phyloP scores from a whole-genome alignment of 30 jellyfish, hydroid and myxozoan species.

The Pseudorhiza aurosa region DNA sequence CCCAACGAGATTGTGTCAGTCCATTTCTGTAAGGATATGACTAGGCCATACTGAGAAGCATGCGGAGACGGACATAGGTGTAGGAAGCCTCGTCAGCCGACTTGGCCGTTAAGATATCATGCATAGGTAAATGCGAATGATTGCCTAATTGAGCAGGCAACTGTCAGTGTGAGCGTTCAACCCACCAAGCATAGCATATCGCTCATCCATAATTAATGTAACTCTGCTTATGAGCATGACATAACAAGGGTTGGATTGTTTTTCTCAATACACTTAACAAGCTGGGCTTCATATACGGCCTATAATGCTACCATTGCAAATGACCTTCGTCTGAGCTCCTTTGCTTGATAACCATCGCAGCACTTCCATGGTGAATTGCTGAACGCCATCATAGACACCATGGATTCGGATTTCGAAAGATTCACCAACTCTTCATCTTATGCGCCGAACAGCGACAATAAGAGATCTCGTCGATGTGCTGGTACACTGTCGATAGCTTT shows the following conservation, averaged over 20 bases:
- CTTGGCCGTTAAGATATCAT: too few species aligned
- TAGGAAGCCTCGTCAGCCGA: too few species aligned
- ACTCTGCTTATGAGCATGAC: conserved; percentile 78
- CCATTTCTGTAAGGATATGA: too few species aligned
- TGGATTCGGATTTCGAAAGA: conserved; percentile 78
- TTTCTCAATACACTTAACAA: conserved; percentile 29
- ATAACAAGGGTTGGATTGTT: conserved; percentile 45
- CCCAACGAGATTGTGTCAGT: too few species aligned
- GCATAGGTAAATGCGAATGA: not conserved
- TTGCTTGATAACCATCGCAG: not conserved
- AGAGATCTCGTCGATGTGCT: conserved; percentile 37
- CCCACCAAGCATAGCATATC: conserved; percentile 60
- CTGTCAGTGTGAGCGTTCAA: conserved; percentile 18
- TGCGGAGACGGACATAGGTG: too few species aligned
- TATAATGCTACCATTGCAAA: conserved; percentile 18
- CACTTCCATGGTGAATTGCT: too few species aligned
- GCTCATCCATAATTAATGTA: conserved; percentile 60
- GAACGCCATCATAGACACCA: too few species aligned
- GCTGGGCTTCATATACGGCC: conserved; percentile 34
- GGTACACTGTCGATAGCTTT: conserved; percentile 69
- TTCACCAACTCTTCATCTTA: conserved; percentile 71
- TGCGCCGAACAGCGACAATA: conserved; percentile 46
- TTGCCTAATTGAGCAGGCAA: conserved; percentile 23
- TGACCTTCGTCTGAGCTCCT: not conserved
- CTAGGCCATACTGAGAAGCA: too few species aligned